Base-by-base conservation (phyloP, 2,888 invertebrate genomes). In the Pollenia griseotomentosa region DNA sequence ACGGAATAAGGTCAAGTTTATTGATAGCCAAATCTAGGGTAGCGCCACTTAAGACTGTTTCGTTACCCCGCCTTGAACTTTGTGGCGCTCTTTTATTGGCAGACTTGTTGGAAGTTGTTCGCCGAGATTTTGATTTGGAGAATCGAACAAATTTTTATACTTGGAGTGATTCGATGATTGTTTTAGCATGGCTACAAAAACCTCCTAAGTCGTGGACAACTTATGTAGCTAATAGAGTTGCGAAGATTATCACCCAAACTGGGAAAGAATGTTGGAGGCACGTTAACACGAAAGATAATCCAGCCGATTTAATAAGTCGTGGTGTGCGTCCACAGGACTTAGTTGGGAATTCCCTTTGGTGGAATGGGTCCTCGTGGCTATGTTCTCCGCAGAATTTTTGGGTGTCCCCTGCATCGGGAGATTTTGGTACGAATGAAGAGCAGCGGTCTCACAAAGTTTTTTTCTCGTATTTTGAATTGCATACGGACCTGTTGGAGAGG, bases 251-350 rank as follows among this genome's bases (percentile, higher is more conserved):
- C 11, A 59, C 33, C 8, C 68, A 68, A 33, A 74, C 66, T 19
- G 74, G 51, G 4, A 78, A 44, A 40, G 46, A 78, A 0, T 33
- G 68, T 5, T 68, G 68, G 78, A 46, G 44, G n/a, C 82, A 82
- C 44, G 82, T 59, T 6, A 40, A 12, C 16, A 66, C 74, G 1
- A 55, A 55, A 6, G 53, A 66, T 12, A 82, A 82, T n/a, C 74
- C 74, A 7, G 82, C 65, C 2, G 74, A 82, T 48, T 53, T 82
- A 14, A 66, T 65, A 7, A 73, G 63, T 46, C 48, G 80, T 10
- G 73, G 77, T n/a, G 63, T 77, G n/a, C 12, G 51, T 2, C 80
- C 80, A 16, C 61, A 73, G 14, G 63, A 63, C 14, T 44, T 81
- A 6, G 12, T 14, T 1, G 23, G 55, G 44, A 55, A 44, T 10